Conservation (phyloP, 2,888 invertebrate genomes). For the Acrobasis repandana region DNA sequence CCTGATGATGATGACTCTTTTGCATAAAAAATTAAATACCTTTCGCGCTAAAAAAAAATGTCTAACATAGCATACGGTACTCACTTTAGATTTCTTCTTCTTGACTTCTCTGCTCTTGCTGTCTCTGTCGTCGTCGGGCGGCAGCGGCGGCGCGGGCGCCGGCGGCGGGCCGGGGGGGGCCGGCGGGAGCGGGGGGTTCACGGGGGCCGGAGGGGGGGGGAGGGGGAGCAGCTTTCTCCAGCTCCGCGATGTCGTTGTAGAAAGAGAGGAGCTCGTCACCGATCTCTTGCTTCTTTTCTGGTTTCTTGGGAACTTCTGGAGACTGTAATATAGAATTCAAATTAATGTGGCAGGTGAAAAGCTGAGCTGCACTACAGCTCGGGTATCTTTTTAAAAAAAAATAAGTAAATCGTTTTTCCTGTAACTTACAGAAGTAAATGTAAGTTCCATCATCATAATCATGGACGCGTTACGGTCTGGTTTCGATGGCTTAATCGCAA, state of each 20-base stretch:
- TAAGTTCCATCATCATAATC: too few species aligned
- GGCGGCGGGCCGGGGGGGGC: constrained; percentile 35
- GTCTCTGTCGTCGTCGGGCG: constrained; percentile 27
- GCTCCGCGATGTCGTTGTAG: constrained; percentile 79
- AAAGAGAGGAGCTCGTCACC: constrained; percentile 78
- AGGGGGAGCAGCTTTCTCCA: constrained; percentile 57
- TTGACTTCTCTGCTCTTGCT: constrained; percentile 35
- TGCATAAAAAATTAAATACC: too few species aligned
- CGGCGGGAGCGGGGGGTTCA: constrained; percentile 28
- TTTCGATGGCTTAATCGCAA: too few species aligned
- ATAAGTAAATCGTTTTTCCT: too few species aligned
- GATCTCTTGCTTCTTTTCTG: constrained; percentile 63
- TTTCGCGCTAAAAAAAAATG: too few species aligned
- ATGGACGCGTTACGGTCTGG: too few species aligned
- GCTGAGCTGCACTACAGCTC: too few species aligned
- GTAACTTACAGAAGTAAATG: too few species aligned
- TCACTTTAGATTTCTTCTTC: constrained; percentile 60
- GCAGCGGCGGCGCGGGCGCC: constrained; percentile 4
- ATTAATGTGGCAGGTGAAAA: background rate
- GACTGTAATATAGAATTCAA: background rate
- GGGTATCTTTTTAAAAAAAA: too few species aligned
- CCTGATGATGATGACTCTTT: too few species aligned
- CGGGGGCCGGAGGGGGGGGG: constrained; percentile 33
- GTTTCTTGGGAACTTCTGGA: constrained; percentile 20
- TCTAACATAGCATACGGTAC: too few species aligned